These are phyloP conservation scores for Paratilapia polleni DNA, from an alignment of 2,113 vertebrate species.

Conservation along the genomic window DNA sequence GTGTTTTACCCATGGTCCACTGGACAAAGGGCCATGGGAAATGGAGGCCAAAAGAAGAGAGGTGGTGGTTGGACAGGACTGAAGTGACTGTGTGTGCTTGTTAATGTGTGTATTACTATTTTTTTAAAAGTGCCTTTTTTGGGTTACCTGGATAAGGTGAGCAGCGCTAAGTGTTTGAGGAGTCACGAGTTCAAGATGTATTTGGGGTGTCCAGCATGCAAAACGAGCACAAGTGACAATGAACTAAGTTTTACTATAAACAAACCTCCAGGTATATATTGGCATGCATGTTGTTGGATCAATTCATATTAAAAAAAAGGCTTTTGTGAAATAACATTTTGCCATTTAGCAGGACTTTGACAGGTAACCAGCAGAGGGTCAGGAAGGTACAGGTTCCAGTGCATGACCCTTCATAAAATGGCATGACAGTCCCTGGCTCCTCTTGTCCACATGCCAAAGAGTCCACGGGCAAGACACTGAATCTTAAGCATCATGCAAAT, in stretches of 20 bases:
- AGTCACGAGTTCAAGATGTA: not conserved
- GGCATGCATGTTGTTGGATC: not conserved
- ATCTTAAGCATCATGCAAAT: not conserved
- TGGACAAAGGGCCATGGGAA: constrained; percentile 23
- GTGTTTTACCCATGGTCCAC: constrained; percentile 25
- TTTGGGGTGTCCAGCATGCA: not conserved
- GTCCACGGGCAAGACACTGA: not conserved
- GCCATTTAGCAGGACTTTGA: not conserved
- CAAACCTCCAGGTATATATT: not conserved
- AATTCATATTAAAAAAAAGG: not conserved
- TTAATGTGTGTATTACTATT: not conserved
- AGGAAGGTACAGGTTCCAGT: not conserved
- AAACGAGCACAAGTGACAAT: not conserved
- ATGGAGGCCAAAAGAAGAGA: not conserved
- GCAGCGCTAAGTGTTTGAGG: not conserved
- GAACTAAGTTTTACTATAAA: not conserved
- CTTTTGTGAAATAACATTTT: not conserved
- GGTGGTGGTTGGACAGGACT: not conserved
- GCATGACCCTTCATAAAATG: not conserved
- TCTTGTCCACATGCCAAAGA: not conserved
- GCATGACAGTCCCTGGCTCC: not conserved
- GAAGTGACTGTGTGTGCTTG: not conserved
- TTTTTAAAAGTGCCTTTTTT: not conserved
- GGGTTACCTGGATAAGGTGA: not conserved
- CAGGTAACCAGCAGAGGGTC: not conserved